A percentile compares a stretch with the other conserved stretches of the same genome.
Evolutionary conservation across 64 coral and sea anemone species (phyloP).

Genomic region (Actinia tenebrosa): DNA sequence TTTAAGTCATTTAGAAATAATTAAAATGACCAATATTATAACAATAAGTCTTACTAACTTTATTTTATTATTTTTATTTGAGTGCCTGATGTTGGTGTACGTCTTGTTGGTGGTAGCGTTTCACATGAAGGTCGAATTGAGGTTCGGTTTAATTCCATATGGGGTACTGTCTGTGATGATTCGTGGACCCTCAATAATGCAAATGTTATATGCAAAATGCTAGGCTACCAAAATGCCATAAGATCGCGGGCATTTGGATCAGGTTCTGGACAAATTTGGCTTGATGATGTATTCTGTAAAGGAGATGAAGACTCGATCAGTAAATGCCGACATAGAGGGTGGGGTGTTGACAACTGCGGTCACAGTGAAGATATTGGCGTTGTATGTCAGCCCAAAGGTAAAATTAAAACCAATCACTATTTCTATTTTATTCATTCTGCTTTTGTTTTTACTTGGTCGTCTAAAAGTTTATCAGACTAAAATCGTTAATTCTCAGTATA

Average conservation of each 20-base stretch:
- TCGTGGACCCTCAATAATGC: background rate
- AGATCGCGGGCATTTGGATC: no score
- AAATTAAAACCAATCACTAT: background rate
- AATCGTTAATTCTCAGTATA: no score
- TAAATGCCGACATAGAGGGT: background rate
- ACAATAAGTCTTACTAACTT: no score
- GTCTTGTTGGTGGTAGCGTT: background rate
- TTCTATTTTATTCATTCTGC: no score
- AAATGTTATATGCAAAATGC: background rate
- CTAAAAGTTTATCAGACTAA: no score
- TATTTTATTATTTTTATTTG: no score
- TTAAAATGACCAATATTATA: no score
- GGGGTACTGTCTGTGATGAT: background rate
- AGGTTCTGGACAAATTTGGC: slow-evolving; percentile 19
- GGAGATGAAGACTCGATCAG: background rate
- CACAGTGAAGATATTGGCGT: background rate
- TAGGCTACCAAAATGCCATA: background rate
- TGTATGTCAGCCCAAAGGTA: background rate
- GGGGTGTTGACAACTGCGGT: background rate
- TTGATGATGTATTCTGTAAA: background rate
- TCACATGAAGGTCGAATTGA: background rate
- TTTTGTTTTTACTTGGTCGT: no score
- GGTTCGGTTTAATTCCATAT: background rate
- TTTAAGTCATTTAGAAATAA: no score
- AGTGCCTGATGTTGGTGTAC: no score